These are phyloP conservation scores for Barypeithes pellucidus DNA, from an alignment of 2,888 invertebrate species.

Conservation along the genomic window DNA sequence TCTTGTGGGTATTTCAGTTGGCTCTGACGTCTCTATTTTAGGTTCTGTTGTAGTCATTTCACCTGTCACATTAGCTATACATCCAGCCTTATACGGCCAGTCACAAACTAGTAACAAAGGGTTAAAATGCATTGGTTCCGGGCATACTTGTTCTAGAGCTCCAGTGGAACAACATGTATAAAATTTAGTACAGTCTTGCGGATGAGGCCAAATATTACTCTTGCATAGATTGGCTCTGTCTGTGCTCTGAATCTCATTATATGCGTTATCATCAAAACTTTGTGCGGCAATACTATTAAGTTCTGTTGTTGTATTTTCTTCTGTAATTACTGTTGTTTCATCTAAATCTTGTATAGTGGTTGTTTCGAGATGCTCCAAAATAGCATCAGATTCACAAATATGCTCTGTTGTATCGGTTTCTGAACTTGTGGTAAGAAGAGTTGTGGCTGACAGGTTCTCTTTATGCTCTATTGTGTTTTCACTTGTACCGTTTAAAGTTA, in stretches of 20 bases:
- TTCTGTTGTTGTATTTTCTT: background rate
- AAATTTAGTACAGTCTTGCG: constrained; percentile 36
- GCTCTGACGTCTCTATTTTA: background rate
- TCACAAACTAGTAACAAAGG: constrained; percentile 44
- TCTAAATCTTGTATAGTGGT: background rate
- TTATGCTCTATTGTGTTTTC: background rate
- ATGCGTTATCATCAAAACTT: no score
- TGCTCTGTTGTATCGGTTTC: background rate
- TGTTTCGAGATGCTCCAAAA: background rate
- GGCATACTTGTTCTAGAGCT: constrained; percentile 22
- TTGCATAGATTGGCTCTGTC: background rate
- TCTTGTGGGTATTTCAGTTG: background rate
- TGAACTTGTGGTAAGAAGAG: background rate
- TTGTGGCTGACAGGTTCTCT: background rate
- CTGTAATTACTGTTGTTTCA: background rate
- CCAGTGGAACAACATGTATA: constrained; percentile 13
- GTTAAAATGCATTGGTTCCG: constrained; percentile 32
- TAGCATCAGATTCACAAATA: background rate
- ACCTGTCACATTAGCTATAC: background rate
- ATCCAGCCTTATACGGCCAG: constrained; percentile 33
- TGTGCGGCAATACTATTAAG: background rate
- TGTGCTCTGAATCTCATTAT: background rate
- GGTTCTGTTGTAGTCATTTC: background rate
- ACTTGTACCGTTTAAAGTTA: background rate
- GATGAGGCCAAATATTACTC: constrained; percentile 29